Percentiles rank a stretch among this genome's conserved stretches.
Evolutionary conservation across 2,113 vertebrate species (phyloP).

Genomic region (Campylomormyrus numenius): DNA sequence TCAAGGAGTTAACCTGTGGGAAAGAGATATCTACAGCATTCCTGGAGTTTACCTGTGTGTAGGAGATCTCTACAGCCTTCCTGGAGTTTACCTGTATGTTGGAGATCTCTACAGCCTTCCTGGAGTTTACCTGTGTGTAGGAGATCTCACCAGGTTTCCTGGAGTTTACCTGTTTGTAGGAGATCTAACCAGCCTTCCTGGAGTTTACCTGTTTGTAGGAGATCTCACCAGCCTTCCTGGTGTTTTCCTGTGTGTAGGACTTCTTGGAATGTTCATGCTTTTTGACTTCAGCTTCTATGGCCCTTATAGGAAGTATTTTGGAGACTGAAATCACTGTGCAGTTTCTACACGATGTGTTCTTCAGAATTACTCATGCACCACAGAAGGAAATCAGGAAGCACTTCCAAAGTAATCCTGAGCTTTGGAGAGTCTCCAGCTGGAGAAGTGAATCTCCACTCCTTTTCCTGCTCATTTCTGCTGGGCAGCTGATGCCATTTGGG

Average conservation of each 20-base stretch:
- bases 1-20: too few relatives aligned
- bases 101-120: background rate
- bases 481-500: background rate
- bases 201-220: background rate
- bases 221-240: background rate
- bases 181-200: background rate
- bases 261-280: background rate
- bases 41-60: background rate
- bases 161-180: background rate
- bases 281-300: background rate
- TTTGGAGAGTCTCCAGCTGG: background rate
- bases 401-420: background rate
- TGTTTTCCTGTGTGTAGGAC: background rate
- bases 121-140: too few relatives aligned
- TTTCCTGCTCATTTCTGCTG: background rate
- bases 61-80: background rate
- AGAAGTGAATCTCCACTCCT: background rate
- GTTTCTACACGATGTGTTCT: too few relatives aligned
- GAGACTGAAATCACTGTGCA: too few relatives aligned
- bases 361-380: too few relatives aligned
- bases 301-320: background rate
- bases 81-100: background rate
- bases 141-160: too few relatives aligned
- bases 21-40: background rate
- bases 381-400: background rate